Evolutionary conservation across 2,888 invertebrate genomes (phyloP).

Genomic region (Alentia gelatinosa): DNA sequence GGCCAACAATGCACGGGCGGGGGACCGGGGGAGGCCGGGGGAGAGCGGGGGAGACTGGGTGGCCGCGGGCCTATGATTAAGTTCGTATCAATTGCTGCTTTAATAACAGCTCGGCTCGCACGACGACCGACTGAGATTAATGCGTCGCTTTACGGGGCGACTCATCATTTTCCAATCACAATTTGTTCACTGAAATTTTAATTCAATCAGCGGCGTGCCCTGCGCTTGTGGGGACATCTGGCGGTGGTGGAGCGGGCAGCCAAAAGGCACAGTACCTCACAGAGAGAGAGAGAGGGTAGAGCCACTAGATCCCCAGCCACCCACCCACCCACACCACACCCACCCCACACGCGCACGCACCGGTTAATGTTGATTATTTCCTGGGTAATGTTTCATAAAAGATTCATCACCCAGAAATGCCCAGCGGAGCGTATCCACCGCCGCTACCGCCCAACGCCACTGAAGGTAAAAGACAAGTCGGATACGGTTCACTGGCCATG

Average conservation of each 20-base stretch:
- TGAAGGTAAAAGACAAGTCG: not conserved
- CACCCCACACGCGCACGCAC: not conserved
- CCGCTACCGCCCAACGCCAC: not conserved
- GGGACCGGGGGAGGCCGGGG: not conserved
- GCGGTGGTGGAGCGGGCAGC: slow-evolving; percentile 1
- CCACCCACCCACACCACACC: not conserved
- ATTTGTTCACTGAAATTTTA: slow-evolving; percentile 54
- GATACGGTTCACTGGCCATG: not conserved
- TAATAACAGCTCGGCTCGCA: slow-evolving; percentile 14
- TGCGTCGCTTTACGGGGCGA: slow-evolving; percentile 21
- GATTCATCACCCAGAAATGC: not conserved
- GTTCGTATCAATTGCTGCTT: slow-evolving; percentile 48
- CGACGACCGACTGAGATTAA: slow-evolving; percentile 23
- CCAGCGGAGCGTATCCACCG: not conserved
- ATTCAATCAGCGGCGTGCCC: slow-evolving; percentile 22
- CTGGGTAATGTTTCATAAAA: slow-evolving; percentile 34
- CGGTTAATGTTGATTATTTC: slow-evolving; percentile 36
- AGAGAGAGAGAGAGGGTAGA: not conserved
- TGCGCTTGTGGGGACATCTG: not conserved
- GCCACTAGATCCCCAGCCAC: not conserved
- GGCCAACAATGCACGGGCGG: not conserved
- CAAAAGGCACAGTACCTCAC: not conserved
- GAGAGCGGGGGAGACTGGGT: not conserved
- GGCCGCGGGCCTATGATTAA: slow-evolving; percentile 18
- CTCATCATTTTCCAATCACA: slow-evolving; percentile 51